These are phyloP conservation scores for Ectropis grisescens DNA, from an alignment of 1,140 invertebrate genomes.

Conservation along the genomic window DNA sequence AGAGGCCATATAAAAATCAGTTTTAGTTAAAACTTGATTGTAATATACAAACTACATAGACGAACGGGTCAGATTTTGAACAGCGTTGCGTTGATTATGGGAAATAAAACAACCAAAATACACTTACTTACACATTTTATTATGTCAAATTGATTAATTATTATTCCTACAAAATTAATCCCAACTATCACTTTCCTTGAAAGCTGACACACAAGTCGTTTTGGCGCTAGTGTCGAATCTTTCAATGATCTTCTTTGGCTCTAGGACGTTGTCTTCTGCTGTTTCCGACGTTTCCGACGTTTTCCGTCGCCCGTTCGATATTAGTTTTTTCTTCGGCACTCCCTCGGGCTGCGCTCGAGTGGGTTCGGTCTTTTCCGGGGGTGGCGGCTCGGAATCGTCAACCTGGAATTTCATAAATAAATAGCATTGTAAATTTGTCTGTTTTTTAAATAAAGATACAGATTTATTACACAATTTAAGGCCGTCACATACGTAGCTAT, in stretches of 20 bases:
- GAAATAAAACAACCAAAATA: no score
- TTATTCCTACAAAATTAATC: slow-evolving; percentile 29
- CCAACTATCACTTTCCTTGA: slow-evolving; percentile 56
- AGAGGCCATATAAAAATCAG: no score
- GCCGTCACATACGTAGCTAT: background rate
- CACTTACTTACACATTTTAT: no score
- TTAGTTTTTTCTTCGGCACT: slow-evolving; percentile 6
- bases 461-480: background rate
- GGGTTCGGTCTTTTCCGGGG: slow-evolving; percentile 28
- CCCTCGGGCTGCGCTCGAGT: slow-evolving; percentile 10
- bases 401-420: slow-evolving; percentile 17
- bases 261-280: no score
- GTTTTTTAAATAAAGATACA: background rate
- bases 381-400: slow-evolving; percentile 31
- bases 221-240: slow-evolving; percentile 29
- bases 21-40: no score
- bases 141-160: slow-evolving; percentile 1
- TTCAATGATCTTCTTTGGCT: slow-evolving; percentile 14
- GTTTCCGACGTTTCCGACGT: slow-evolving; percentile 8
- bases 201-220: slow-evolving; percentile 30
- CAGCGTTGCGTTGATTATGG: no score
- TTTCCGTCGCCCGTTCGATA: slow-evolving; percentile 25
- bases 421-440: no score
- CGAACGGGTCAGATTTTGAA: no score
- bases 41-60: no score